phyloP scores from a whole-genome alignment of 2,888 invertebrate species.

The Peribatodes rhomboidaria region DNA sequence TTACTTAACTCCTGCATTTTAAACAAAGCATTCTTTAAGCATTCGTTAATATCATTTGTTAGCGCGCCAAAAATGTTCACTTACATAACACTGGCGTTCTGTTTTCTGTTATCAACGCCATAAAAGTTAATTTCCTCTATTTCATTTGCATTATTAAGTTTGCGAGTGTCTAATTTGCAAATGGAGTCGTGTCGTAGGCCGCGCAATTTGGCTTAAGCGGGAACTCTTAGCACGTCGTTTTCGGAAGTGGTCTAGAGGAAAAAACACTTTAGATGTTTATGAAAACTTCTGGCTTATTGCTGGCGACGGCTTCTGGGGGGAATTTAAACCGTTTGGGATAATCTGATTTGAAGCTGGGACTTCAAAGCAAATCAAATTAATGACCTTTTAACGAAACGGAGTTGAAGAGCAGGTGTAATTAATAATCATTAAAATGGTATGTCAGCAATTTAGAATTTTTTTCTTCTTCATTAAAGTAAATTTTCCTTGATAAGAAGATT shows the following conservation, averaged over 20 bases:
- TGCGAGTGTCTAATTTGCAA: conserved; percentile 80
- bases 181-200: conserved; percentile 82
- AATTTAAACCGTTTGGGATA: conserved; percentile 25
- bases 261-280: conserved; percentile 52
- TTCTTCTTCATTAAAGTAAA: background rate
- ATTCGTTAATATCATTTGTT: conserved; percentile 56
- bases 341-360: conserved; percentile 23
- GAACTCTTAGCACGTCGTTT: conserved; percentile 70
- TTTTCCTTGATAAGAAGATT: conserved; percentile 1
- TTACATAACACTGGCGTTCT: conserved; percentile 5
- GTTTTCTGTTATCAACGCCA: conserved; percentile 33
- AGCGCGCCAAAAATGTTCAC: conserved; percentile 47
- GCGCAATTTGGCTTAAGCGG: conserved; percentile 74
- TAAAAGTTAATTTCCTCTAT: conserved; percentile 49
- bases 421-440: conserved; percentile 18
- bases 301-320: conserved; percentile 14
- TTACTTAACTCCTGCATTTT: conserved; percentile 54
- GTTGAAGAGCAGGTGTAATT: conserved; percentile 8
- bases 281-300: conserved; percentile 33
- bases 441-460: background rate
- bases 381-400: conserved; percentile 27
- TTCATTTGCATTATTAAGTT: conserved; percentile 49
- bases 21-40: conserved; percentile 56
- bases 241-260: conserved; percentile 62
- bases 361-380: conserved; percentile 33